These are phyloP conservation scores for Timandra comae DNA, from an alignment of 2,888 invertebrate genomes.

Conservation along the genomic window DNA sequence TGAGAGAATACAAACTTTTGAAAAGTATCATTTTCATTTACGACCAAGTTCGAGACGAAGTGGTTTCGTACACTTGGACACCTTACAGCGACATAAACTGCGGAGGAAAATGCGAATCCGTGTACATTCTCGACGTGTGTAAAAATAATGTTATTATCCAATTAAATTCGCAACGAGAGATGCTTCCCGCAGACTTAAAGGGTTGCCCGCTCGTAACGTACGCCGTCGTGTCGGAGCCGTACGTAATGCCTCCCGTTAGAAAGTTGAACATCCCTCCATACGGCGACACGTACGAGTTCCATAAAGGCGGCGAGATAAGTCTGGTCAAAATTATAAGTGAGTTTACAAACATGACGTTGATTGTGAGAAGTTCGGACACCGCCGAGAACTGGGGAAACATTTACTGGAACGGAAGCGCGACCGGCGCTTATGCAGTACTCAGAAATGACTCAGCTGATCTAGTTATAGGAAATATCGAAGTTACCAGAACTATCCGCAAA, in stretches of 20 bases:
- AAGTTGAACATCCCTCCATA: slow-evolving; percentile 39
- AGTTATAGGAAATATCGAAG: slow-evolving; percentile 67
- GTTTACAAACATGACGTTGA: slow-evolving; percentile 64
- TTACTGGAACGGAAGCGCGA: slow-evolving; percentile 48
- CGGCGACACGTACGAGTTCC: slow-evolving; percentile 52
- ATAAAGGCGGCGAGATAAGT: slow-evolving; percentile 62
- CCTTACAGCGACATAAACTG: slow-evolving; percentile 64
- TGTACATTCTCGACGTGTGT: slow-evolving; percentile 61
- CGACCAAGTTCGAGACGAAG: slow-evolving; percentile 40
- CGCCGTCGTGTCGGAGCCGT: slow-evolving; percentile 64
- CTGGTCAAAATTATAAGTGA: slow-evolving; percentile 64
- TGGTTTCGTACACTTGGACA: slow-evolving; percentile 62
- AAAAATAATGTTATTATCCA: slow-evolving; percentile 42
- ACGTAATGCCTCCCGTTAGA: slow-evolving; percentile 57
- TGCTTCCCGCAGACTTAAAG: slow-evolving; percentile 59
- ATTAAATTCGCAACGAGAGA: slow-evolving; percentile 41
- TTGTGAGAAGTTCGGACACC: slow-evolving; percentile 49
- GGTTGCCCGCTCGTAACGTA: slow-evolving; percentile 63
- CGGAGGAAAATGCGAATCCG: slow-evolving; percentile 53
- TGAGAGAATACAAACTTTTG: slow-evolving; percentile 53
- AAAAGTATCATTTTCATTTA: slow-evolving; percentile 61
- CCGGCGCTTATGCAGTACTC: slow-evolving; percentile 51
- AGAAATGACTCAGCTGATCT: slow-evolving; percentile 53
- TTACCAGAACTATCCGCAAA: slow-evolving; percentile 55
- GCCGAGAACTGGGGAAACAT: slow-evolving; percentile 64